Base-by-base conservation (phyloP, 2,888 invertebrate genomes). In the Antheraea yamamai region DNA sequence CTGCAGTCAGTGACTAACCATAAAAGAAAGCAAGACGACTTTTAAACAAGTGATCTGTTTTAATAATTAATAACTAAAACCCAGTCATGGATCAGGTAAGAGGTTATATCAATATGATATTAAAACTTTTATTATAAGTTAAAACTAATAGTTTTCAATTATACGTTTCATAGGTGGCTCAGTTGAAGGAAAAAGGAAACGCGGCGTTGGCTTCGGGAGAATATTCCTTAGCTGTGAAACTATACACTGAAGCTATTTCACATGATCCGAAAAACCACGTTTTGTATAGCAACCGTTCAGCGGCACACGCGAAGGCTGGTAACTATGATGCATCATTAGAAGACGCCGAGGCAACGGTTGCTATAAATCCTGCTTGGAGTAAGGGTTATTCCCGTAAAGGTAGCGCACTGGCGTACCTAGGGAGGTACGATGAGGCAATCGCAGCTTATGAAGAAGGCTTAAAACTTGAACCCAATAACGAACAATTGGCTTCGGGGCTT, bases 351-450 rank as follows among this genome's bases (percentile, higher is more conserved):
- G 96, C 97, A 87, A 98, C 98, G 0, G 95, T 99, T 14, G 90
- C 95, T 73, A 83, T 98, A 23, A 98, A 98, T 88, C 96, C 98
- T 14, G 96, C 96, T 76, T 99, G 98, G 98, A 96, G 96, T 2
- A 98, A 98, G 88, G 97, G 97, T 0, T 98, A 98, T 89, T 98
- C 98, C 0, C 96, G 99, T 76, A 98, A 98, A 92, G 99, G 98
- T 1, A 97, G 97, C 79, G 98, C 98, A 0, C 92, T 98, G 72
- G 96, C 97, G 0, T 98, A 96, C 82, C 91, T 98, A 77, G 96
- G 97, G 4, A 96, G 96, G 75, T 95, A 95, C 77, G 96, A 97
- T 68, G 98, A 98, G 79, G 98, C 99, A 0, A 95, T 97, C 72
- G 95, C 95, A 72, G 96, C 97, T 0, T 99, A 98, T 85, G 96